Conservation (phyloP, 1,140 invertebrate genomes). For the Papilio aristodemus region DNA sequence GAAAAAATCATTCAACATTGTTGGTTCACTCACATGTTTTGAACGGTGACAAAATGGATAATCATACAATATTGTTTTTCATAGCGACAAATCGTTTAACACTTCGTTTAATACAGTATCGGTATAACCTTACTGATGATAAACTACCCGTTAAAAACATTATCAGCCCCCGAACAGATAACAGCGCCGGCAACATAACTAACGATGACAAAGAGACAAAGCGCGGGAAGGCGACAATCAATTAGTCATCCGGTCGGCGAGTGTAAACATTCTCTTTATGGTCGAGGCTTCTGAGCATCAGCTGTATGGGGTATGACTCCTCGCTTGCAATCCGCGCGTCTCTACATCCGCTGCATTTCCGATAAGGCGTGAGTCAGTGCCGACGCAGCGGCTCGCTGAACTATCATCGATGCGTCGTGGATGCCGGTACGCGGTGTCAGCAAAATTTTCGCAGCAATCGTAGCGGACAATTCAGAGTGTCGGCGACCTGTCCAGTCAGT, state of each 20-base stretch:
- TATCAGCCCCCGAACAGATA: constrained; percentile 17
- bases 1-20: no score
- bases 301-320: constrained; percentile 59
- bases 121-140: background rate
- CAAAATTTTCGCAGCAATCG: constrained; percentile 49
- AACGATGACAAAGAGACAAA: constrained; percentile 70
- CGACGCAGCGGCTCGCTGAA: constrained; percentile 40
- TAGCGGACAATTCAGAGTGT: constrained; percentile 44
- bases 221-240: constrained; percentile 56
- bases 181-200: constrained; percentile 4
- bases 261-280: constrained; percentile 61
- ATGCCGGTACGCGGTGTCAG: constrained; percentile 47
- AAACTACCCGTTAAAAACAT: constrained; percentile 26
- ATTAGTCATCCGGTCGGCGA: constrained; percentile 65
- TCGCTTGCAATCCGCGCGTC: constrained; percentile 49
- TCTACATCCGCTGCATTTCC: constrained; percentile 66
- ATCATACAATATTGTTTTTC: background rate
- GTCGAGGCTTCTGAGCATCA: constrained; percentile 60
- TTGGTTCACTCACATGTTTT: background rate
- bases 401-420: constrained; percentile 49
- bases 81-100: background rate
- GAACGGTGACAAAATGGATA: background rate
- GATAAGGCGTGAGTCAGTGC: constrained; percentile 70
- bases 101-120: background rate
- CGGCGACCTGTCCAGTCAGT: constrained; percentile 46